Base-by-base conservation (phyloP, 2,113 vertebrate species). In the Xenopus borealis region DNA sequence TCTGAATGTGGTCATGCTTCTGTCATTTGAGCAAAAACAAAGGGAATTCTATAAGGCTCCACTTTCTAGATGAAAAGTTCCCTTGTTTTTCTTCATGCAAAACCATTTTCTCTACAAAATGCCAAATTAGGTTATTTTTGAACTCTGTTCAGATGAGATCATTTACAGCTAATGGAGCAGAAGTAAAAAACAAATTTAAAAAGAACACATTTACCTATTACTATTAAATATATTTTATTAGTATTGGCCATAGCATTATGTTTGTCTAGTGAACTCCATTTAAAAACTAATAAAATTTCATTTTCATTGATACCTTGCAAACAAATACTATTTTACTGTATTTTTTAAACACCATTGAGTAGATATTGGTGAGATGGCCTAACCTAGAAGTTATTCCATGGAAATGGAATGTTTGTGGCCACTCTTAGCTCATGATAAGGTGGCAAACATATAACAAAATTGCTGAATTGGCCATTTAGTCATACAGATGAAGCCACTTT, bases 71-170 rank as follows among this genome's bases (percentile, higher is more conserved):
- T 68, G 65, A 75, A 75, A 62, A 74, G 53, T 74, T 67, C 64
- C 63, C 63, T 74, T 13, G 53, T 33, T 68, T 68, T 68, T 40
- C 27, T 33, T 74, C 72, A 74, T 40, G 72, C 64, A 68, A 75
- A 75, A 68, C 72, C 65, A 68, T 64, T 75, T 58, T 20, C 44
- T 62, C 20, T 52, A 47, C 65, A 50, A 16, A 27, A 68, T 75
- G 72, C 65, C 65, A 75, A 68, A 75, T 68, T 50, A 68, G 55
- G 65, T 68, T 68, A 61, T 67, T 74, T 61, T 75, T 73, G 44
- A 67, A 74, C 72, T 68, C 52, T n/a, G 59, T 68, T 68, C 59
- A 62, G 55, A 62, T 52, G 12, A 52, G 65, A 75, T 59, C 57
- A 62, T 62, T 52, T 68, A 52, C 65, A 75, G 20, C 17, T 75